Evolutionary conservation across 2,113 vertebrate genomes (phyloP).

Genomic region (Cercocebus atys): DNA sequence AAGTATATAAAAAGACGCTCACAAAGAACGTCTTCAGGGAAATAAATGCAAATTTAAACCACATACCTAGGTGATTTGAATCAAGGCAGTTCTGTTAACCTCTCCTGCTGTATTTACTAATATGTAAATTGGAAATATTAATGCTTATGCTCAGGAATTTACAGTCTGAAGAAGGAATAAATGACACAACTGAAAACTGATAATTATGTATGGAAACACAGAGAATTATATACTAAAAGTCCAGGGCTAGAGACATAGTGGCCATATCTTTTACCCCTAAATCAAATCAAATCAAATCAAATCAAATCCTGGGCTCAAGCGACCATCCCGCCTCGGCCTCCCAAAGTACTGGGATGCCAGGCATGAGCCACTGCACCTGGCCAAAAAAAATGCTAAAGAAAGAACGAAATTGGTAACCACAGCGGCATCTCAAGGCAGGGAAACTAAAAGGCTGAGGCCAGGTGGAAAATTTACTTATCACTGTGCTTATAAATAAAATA

Average conservation of each 20-base stretch:
- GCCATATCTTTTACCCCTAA: background rate
- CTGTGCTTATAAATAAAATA: background rate
- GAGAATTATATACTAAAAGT: background rate
- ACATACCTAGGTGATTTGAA: background rate
- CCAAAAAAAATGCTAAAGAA: background rate
- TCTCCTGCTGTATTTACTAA: constrained; percentile 26
- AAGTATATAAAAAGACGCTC: background rate
- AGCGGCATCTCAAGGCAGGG: background rate
- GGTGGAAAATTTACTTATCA: background rate
- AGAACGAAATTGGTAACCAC: background rate
- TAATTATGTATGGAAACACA: background rate
- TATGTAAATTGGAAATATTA: background rate
- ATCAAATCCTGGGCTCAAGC: too few species aligned
- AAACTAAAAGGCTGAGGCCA: background rate
- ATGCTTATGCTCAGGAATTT: background rate
- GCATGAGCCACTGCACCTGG: background rate
- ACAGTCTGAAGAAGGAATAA: background rate
- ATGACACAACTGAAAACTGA: background rate
- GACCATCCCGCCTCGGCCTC: too few species aligned
- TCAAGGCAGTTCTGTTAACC: background rate
- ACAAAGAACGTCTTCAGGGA: background rate
- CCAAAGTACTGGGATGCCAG: too few species aligned
- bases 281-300: background rate
- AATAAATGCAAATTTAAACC: constrained; percentile 21
- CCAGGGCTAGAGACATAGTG: background rate